These are phyloP conservation scores for Spodoptera picta DNA, from an alignment of 2,888 invertebrate species.

Conservation along the genomic window DNA sequence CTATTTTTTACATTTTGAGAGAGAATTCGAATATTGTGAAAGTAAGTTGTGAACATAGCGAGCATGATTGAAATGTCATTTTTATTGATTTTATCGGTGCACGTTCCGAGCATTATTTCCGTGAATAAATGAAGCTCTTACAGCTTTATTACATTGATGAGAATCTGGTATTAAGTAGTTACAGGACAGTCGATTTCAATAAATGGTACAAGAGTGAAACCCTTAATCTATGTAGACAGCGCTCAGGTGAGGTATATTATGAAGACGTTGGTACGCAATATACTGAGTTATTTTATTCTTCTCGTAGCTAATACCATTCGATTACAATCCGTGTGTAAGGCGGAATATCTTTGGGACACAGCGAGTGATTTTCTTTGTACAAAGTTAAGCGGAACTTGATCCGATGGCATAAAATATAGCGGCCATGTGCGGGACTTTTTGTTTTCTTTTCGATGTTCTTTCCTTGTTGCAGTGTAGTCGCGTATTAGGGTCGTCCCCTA, in stretches of 20 bases:
- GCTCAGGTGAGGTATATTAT: slow-evolving; percentile 52
- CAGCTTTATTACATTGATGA: slow-evolving; percentile 44
- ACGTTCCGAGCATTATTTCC: slow-evolving; percentile 27
- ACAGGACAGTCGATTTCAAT: slow-evolving; percentile 58
- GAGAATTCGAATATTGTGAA: slow-evolving; percentile 21
- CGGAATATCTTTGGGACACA: slow-evolving; percentile 51
- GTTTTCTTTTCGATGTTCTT: slow-evolving; percentile 56
- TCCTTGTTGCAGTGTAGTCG: slow-evolving; percentile 42
- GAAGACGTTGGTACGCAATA: slow-evolving; percentile 49
- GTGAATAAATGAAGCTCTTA: slow-evolving; percentile 18
- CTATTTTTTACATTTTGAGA: slow-evolving; percentile 8
- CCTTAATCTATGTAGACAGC: slow-evolving; percentile 57
- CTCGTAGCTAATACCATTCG: slow-evolving; percentile 57
- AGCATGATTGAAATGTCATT: slow-evolving; percentile 37
- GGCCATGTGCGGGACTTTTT: slow-evolving; percentile 57
- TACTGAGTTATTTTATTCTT: slow-evolving; percentile 53
- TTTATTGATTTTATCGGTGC: slow-evolving; percentile 32
- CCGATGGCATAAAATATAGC: slow-evolving; percentile 58
- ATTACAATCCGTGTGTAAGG: slow-evolving; percentile 54
- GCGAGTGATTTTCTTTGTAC: slow-evolving; percentile 57
- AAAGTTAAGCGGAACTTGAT: slow-evolving; percentile 59
- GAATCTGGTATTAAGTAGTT: slow-evolving; percentile 51
- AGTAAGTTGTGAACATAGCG: slow-evolving; percentile 11
- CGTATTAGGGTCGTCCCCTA: slow-evolving; percentile 38
- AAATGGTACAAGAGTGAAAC: slow-evolving; percentile 56